A percentile compares a stretch with the other conserved stretches of the same genome.
Evolutionary conservation across 2,113 vertebrate genomes (phyloP).

Genomic region (Phalacrocorax carbo): DNA sequence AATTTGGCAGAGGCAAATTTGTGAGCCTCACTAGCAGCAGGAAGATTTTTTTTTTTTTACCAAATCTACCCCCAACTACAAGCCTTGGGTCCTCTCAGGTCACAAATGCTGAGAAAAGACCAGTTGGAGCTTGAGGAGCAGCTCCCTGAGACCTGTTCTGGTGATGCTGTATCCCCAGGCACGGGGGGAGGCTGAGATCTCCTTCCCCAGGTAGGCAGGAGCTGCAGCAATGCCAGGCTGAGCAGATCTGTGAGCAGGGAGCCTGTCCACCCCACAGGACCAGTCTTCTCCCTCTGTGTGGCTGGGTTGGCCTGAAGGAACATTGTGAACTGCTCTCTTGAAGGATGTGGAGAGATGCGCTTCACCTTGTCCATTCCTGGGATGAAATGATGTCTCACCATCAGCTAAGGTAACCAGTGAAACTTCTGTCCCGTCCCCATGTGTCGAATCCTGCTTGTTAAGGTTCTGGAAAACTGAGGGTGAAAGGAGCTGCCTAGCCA

Average conservation of each 20-base stretch:
- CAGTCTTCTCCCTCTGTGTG: neutral
- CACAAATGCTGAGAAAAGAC: neutral
- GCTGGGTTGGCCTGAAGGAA: neutral
- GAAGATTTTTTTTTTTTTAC: neutral
- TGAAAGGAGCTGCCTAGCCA: neutral
- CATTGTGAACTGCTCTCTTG: fast-evolving
- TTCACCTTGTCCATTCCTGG: neutral
- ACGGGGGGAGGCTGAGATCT: neutral
- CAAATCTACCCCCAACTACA: neutral
- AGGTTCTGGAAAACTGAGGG: neutral
- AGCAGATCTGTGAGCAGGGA: neutral
- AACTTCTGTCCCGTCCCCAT: neutral
- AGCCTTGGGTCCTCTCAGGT: neutral
- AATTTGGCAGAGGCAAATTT: neutral
- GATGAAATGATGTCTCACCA: neutral
- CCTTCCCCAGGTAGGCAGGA: neutral
- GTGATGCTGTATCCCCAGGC: neutral
- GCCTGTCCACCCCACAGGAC: neutral
- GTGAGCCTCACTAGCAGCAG: neutral
- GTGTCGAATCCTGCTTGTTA: neutral
- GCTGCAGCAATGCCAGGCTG: neutral
- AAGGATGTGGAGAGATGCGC: fast-evolving
- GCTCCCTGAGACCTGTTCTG: neutral
- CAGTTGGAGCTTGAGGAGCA: neutral
- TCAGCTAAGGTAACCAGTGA: neutral